A percentile compares a stretch with the other conserved stretches of the same genome.
phyloP scores from a whole-genome alignment of 2,797 vertebrate genomes.

The Enteromius anoplus region DNA sequence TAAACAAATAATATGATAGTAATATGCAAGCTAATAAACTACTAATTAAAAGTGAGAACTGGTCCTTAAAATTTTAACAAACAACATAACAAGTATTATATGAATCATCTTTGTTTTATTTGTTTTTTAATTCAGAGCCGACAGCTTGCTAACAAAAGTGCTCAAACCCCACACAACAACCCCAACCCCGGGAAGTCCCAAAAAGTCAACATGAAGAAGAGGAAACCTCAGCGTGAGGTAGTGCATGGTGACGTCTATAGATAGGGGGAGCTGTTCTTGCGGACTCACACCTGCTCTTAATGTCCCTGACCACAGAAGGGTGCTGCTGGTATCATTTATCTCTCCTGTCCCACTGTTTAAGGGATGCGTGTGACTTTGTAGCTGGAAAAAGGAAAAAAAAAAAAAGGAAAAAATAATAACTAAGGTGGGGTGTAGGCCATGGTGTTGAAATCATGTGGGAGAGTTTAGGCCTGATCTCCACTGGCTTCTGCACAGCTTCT shows the following conservation, averaged over 20 bases:
- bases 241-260: slow-evolving; percentile 91
- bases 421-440: slow-evolving; percentile 65
- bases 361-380: slow-evolving; percentile 65
- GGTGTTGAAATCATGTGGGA: slow-evolving; percentile 71
- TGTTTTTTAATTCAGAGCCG: slow-evolving; percentile 75
- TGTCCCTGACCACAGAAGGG: slow-evolving; percentile 64
- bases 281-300: slow-evolving; percentile 61
- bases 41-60: neutral
- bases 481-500: slow-evolving; percentile 68
- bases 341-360: slow-evolving; percentile 54
- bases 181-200: slow-evolving; percentile 78
- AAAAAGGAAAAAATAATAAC: slow-evolving; percentile 51
- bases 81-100: neutral
- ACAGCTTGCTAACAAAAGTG: slow-evolving; percentile 86
- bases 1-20: neutral
- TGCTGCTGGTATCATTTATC: slow-evolving; percentile 65
- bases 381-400: slow-evolving; percentile 61
- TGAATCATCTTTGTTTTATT: neutral
- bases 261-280: slow-evolving; percentile 76
- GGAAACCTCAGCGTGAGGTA: slow-evolving; percentile 92
- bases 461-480: slow-evolving; percentile 59
- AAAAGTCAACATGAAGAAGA: slow-evolving; percentile 91
- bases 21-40: neutral
- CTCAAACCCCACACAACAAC: slow-evolving; percentile 85
- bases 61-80: neutral